Evolutionary conservation across 2,797 vertebrate genomes (phyloP).

Genomic region (Melanotaenia trifasciata): DNA sequence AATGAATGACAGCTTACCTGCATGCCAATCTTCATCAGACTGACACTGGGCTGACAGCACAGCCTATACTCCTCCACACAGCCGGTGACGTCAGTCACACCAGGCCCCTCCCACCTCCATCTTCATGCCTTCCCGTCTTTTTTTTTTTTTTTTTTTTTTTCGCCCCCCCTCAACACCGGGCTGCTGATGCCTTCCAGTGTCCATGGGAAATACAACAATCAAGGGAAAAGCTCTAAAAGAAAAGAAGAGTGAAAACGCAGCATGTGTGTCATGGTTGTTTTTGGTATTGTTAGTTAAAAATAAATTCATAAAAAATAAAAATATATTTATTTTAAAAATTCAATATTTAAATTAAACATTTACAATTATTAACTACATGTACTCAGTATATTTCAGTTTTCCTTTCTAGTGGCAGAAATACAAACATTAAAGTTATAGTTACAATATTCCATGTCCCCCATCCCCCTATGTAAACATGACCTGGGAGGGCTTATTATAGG

Average conservation of each 20-base stretch:
- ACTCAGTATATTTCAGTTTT: no score
- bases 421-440: no score
- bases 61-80: conserved; percentile 94
- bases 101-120: conserved; percentile 82
- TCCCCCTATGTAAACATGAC: no score
- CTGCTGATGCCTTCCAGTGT: conserved; percentile 77
- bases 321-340: not conserved
- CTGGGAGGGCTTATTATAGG: not conserved
- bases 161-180: conserved; percentile 46
- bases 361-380: not conserved
- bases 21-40: conserved; percentile 99
- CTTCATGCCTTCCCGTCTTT: conserved; percentile 57
- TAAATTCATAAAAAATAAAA: not conserved
- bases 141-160: conserved; percentile 37
- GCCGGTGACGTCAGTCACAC: conserved; percentile 83
- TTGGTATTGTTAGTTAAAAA: not conserved
- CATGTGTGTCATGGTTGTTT: not conserved
- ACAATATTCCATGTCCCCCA: not conserved
- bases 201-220: conserved; percentile 73
- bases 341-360: not conserved
- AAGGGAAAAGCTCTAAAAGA: not conserved
- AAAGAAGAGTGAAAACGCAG: not conserved
- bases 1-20: conserved; percentile 99
- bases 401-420: no score
- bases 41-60: conserved; percentile 98